Percentiles rank a stretch among this genome's conserved stretches.
phyloP scores from a whole-genome alignment of 2,797 vertebrate genomes.

The Sebastes diaconus region DNA sequence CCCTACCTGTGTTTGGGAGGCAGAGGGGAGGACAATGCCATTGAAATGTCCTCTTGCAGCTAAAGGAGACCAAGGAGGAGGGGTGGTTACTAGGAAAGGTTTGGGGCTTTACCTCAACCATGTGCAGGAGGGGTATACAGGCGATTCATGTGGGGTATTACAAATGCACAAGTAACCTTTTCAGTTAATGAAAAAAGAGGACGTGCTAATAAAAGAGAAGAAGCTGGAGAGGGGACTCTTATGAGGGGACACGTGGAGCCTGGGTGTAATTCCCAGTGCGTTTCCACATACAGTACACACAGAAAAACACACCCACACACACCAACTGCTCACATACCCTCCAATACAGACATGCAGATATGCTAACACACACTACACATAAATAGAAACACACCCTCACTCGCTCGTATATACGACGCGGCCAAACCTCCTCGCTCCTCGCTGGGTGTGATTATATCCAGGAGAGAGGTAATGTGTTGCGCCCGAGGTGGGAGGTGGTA shows the following conservation, averaged over 20 bases:
- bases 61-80: conserved; percentile 40
- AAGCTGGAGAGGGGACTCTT: conserved; percentile 55
- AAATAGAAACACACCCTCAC: conserved; percentile 42
- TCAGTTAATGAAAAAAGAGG: conserved; percentile 78
- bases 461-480: conserved; percentile 64
- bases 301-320: conserved; percentile 24
- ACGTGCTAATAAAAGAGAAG: conserved; percentile 75
- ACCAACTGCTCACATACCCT: conserved; percentile 14
- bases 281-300: conserved; percentile 23
- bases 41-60: conserved; percentile 69
- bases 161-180: conserved; percentile 77
- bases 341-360: conserved; percentile 18
- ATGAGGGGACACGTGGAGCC: conserved; percentile 26
- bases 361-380: conserved; percentile 25
- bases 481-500: conserved; percentile 61
- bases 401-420: background rate
- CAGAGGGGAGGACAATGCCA: conserved; percentile 65
- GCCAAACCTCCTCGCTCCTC: conserved; percentile 34
- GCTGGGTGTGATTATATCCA: conserved; percentile 64
- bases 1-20: conserved; percentile 71
- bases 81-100: background rate
- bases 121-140: conserved; percentile 13
- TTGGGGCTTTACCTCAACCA: conserved; percentile 30
- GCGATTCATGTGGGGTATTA: conserved; percentile 62
- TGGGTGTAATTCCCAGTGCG: conserved; percentile 30